A percentile compares a stretch with the other conserved stretches of the same genome.
Conservation (phyloP, 2,888 invertebrate genomes). For the Incurvaria masculella region DNA sequence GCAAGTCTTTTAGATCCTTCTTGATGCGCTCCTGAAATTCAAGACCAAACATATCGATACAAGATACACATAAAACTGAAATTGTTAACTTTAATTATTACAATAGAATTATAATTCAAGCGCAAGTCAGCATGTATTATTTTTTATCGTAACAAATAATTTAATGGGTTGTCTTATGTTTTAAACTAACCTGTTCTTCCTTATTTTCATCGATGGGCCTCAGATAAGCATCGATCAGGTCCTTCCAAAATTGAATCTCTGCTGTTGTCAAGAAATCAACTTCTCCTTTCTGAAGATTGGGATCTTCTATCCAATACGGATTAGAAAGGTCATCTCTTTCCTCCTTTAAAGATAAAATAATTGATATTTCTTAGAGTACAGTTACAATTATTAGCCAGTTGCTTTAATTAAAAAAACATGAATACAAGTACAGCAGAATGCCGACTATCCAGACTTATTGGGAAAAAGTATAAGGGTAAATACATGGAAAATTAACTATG, state of each 20-base stretch:
- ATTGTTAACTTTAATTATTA: no score
- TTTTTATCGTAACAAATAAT: background rate
- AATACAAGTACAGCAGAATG: background rate
- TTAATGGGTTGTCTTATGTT: constrained; percentile 72
- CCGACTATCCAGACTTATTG: no score
- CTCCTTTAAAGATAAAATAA: constrained; percentile 33
- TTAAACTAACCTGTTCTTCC: constrained; percentile 73
- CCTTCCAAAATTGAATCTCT: constrained; percentile 93
- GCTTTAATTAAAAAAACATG: background rate
- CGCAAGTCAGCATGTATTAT: no score
- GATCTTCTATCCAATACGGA: constrained; percentile 93
- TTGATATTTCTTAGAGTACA: background rate
- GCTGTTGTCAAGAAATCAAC: constrained; percentile 82
- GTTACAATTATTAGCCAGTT: background rate
- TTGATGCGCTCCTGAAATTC: constrained; percentile 76
- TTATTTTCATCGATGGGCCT: constrained; percentile 90
- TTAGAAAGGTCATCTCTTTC: constrained; percentile 83
- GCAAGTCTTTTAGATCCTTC: constrained; percentile 83
- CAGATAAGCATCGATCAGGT: constrained; percentile 88
- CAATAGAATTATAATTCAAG: no score
- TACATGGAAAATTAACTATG: no score
- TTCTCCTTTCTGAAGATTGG: constrained; percentile 82
- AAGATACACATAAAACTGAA: no score
- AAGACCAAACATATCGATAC: background rate
- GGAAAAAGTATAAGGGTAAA: no score